Evolutionary conservation across 2,797 vertebrate species (phyloP).

Genomic region (Chelmon rostratus): DNA sequence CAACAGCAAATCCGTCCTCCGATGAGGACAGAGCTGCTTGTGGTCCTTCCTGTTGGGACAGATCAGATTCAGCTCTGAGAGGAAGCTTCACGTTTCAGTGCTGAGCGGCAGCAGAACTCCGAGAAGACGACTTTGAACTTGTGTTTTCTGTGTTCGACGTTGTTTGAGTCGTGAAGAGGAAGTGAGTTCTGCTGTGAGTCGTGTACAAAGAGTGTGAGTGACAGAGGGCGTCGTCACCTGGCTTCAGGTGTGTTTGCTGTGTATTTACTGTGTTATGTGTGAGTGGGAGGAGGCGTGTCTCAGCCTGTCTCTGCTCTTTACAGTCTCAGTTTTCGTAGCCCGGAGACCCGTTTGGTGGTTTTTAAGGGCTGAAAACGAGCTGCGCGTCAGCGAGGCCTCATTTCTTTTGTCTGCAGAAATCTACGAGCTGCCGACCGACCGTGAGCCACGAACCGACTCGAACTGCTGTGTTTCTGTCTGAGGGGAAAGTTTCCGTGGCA

Average conservation of each 20-base stretch:
- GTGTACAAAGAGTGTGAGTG: background rate
- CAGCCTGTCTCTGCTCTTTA: slow-evolving; percentile 47
- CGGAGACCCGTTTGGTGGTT: slow-evolving; percentile 60
- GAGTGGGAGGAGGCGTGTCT: slow-evolving; percentile 65
- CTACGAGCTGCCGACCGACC: slow-evolving; percentile 31
- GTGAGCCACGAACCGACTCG: slow-evolving; percentile 13
- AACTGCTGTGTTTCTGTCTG: background rate
- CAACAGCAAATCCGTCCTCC: no score
- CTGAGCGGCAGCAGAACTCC: no score
- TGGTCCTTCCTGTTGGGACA: no score
- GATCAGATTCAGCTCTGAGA: no score
- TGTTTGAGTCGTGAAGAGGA: no score
- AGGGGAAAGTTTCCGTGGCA: slow-evolving; percentile 36
- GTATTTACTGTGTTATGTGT: slow-evolving; percentile 7
- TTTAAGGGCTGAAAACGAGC: slow-evolving; percentile 21
- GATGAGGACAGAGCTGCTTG: no score
- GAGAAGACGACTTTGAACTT: no score
- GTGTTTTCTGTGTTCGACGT: no score
- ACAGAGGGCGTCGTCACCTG: slow-evolving; percentile 4
- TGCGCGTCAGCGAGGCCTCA: slow-evolving; percentile 18
- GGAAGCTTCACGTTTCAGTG: no score
- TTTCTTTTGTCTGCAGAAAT: slow-evolving; percentile 55
- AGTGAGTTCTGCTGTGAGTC: background rate
- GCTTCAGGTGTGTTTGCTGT: slow-evolving; percentile 23
- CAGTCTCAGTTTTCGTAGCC: slow-evolving; percentile 69